Evolutionary conservation across 2,888 invertebrate genomes (phyloP).

Genomic region (Matsumyia berberina): DNA sequence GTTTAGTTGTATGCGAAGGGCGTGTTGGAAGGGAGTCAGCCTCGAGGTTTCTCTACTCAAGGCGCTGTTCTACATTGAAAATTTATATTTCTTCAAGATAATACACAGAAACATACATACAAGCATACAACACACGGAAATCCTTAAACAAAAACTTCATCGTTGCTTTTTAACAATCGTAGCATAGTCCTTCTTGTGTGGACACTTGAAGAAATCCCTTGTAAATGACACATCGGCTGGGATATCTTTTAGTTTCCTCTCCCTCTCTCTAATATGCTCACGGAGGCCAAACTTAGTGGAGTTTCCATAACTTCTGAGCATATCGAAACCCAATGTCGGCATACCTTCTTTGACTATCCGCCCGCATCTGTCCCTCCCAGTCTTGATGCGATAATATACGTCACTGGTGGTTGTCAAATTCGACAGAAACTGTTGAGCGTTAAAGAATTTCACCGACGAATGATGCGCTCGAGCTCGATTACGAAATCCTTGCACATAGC

Average conservation of each 20-base stretch:
- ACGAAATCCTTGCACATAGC: constrained; percentile 65
- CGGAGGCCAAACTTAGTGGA: constrained; percentile 73
- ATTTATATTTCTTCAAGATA: too few relatives aligned
- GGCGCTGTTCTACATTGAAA: too few relatives aligned
- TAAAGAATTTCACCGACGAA: constrained; percentile 72
- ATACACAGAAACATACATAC: too few relatives aligned
- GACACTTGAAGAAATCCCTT: constrained; percentile 48
- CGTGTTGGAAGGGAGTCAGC: too few relatives aligned
- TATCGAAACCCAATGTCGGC: constrained; percentile 43
- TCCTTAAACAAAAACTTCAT: too few relatives aligned
- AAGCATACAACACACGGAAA: too few relatives aligned
- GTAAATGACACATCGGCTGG: constrained; percentile 69
- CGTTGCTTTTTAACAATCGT: constrained; percentile 23
- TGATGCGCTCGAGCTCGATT: constrained; percentile 69
- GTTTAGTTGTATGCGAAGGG: too few relatives aligned
- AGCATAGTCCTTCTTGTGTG: constrained; percentile 38
- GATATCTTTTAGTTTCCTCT: constrained; percentile 4
- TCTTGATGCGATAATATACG: constrained; percentile 73
- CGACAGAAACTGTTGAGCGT: constrained; percentile 73
- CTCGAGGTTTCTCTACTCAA: too few relatives aligned
- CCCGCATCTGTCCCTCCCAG: constrained; percentile 27
- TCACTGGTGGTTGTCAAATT: constrained; percentile 77
- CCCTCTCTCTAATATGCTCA: constrained; percentile 48
- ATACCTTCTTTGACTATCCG: not conserved
- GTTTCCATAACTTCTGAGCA: constrained; percentile 77